Evolutionary conservation across 1,140 invertebrate species (phyloP).

Genomic region (Teleogryllus occipitalis): DNA sequence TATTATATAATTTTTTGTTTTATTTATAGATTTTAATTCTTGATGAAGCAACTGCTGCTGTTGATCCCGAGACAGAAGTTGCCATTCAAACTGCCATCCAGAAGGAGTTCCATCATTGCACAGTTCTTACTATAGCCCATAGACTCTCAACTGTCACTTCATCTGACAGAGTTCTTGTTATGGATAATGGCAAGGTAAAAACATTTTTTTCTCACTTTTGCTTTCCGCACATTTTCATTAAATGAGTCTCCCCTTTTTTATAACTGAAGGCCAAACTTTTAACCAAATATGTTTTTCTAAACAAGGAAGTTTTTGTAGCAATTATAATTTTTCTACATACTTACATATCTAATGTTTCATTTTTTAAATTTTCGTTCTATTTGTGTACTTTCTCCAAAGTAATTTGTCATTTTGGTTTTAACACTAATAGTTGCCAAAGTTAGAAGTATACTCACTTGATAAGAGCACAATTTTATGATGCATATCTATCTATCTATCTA

Average conservation of each 20-base stretch:
- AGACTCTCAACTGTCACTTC: conserved; percentile 46
- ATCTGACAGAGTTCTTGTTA: conserved; percentile 53
- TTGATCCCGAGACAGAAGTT: conserved; percentile 45
- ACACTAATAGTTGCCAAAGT: too few relatives aligned
- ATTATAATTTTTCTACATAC: background rate
- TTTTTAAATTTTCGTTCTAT: background rate
- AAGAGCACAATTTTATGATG: too few relatives aligned
- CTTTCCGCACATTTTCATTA: background rate
- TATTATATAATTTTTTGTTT: background rate
- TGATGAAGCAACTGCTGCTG: conserved; percentile 58
- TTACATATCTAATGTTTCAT: background rate
- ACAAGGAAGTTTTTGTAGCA: background rate
- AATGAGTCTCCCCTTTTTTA: background rate
- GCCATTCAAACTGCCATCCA: conserved; percentile 38
- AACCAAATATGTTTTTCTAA: background rate
- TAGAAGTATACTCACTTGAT: too few relatives aligned
- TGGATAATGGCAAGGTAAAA: conserved; percentile 39
- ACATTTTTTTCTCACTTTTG: background rate
- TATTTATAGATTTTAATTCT: conserved; percentile 45
- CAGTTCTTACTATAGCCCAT: conserved; percentile 56
- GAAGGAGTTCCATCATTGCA: conserved; percentile 39
- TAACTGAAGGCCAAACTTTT: too few relatives aligned
- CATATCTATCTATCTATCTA: too few relatives aligned
- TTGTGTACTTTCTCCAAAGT: too few relatives aligned
- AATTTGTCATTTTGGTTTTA: too few relatives aligned